Evolutionary conservation across 2,113 vertebrate species (phyloP), one percentile per base, ranked within the genome.

Genomic region (Atractosteus spatula): DNA sequence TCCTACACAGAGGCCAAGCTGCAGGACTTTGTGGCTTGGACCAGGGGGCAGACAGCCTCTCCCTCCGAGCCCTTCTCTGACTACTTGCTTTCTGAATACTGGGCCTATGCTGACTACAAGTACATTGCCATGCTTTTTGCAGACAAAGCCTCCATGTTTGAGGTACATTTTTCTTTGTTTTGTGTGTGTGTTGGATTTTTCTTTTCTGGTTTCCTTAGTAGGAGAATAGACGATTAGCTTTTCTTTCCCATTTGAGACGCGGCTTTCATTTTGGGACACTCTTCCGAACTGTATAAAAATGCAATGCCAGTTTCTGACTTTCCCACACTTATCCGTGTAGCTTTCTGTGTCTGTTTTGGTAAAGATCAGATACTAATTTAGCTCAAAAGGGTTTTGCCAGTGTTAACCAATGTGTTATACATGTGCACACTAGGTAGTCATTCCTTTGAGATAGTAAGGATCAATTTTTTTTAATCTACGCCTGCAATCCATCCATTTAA

Each of bases 51-150:
- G 55, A 61, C 77, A 8, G 78, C 82, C 71, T 3, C 69, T 44
- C 59, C 75, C 16, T 82, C 79, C 17, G 95, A 95, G 54, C 89
- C 91, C 14, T 96, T 99, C 84, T 76, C 68, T 71, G 77, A 84
- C 62, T 97, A 90, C 0, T 79, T 94, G 63, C 70, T 66, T 68
- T 89, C 91, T 16, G 91, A 93, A 62, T 95, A 91, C 71, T 99
- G 97, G 97, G 94, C 95, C 70, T 99, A 99, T 2, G 97, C 96
- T 10, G 97, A 99, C 86, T 99, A 99, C 89, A 99, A 98, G 81
- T 97, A 99, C 80, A 90, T 98, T 43, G 88, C 92, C 56, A 77
- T 63, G 66, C 41, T 97, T 74, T 96, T 98, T 85, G 89, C 94
- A 84, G 92, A 96, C 47, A 92, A 90, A 59, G 86, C 92, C 42